Evolutionary conservation across 2,888 invertebrate genomes (phyloP).

Genomic region (Hanleya hanleyi): DNA sequence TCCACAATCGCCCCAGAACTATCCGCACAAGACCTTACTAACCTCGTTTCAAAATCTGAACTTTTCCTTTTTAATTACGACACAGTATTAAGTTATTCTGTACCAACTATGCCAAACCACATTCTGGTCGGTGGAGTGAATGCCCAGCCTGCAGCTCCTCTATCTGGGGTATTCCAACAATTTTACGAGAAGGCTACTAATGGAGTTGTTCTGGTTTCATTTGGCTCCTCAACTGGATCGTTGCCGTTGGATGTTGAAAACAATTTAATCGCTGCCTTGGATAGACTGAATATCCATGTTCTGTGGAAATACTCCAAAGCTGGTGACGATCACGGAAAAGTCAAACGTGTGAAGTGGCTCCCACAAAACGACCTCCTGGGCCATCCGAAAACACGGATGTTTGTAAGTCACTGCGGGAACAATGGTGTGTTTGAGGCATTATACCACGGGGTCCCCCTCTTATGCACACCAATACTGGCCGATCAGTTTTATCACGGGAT

Average conservation of each 20-base stretch:
- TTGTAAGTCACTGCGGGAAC: conserved; percentile 53
- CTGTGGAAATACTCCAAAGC: neutral
- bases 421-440: conserved; percentile 51
- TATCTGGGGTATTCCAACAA: conserved; percentile 31
- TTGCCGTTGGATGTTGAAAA: neutral
- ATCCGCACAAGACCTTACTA: conserved; percentile 11
- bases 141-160: conserved; percentile 25
- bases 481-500: conserved; percentile 45
- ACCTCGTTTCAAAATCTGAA: conserved; percentile 21
- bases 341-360: conserved; percentile 39
- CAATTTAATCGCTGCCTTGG: neutral
- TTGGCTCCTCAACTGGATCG: conserved; percentile 33
- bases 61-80: conserved; percentile 41
- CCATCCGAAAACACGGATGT: conserved; percentile 43
- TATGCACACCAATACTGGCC: conserved; percentile 42
- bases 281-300: neutral
- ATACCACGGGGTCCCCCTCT: conserved; percentile 52
- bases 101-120: conserved; percentile 38
- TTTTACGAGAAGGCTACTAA: conserved; percentile 37
- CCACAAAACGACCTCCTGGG: conserved; percentile 51
- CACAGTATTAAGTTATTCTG: conserved; percentile 37
- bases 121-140: conserved; percentile 41
- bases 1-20: conserved; percentile 34
- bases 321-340: conserved; percentile 18
- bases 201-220: conserved; percentile 49